A percentile compares a stretch with the other conserved stretches of the same genome.
Evolutionary conservation across 2,113 vertebrate species (phyloP).

Genomic region (Proterorhinus semilunaris): DNA sequence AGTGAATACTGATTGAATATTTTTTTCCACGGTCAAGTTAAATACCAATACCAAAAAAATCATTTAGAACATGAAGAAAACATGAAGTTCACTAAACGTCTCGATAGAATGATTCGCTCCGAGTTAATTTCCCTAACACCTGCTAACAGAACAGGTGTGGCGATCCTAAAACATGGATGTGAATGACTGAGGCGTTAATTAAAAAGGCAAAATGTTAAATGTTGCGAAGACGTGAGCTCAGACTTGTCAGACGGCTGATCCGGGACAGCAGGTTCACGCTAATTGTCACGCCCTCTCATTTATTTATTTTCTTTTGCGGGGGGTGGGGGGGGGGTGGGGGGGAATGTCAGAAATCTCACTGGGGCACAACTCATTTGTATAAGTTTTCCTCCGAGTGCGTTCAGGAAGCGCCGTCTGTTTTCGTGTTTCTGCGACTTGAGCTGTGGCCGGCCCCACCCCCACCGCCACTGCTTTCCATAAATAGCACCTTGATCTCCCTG

Average conservation of each 20-base stretch:
- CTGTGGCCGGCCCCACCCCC: constrained; percentile 15
- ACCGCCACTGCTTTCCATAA: constrained; percentile 9
- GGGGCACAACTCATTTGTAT: constrained; percentile 63
- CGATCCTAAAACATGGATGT: constrained; percentile 34
- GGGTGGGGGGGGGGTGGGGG: constrained; percentile 25
- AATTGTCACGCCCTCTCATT: constrained; percentile 69
- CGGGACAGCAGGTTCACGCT: constrained; percentile 62
- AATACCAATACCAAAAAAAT: no score
- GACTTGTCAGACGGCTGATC: constrained; percentile 57
- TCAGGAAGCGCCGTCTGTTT: constrained; percentile 36
- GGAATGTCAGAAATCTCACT: constrained; percentile 57
- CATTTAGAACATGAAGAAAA: neutral
- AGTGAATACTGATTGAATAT: no score
- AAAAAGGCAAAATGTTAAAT: constrained; percentile 63
- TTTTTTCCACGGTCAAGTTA: no score
- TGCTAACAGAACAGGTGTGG: constrained; percentile 72
- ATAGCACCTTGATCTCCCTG: constrained; percentile 34
- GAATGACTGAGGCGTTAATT: constrained; percentile 74
- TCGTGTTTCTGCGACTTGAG: constrained; percentile 40
- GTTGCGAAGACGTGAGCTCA: constrained; percentile 43
- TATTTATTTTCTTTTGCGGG: constrained; percentile 26
- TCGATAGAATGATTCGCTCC: constrained; percentile 38
- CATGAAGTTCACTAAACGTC: constrained; percentile 27
- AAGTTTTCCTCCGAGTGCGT: constrained; percentile 56
- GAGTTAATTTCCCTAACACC: constrained; percentile 31